Base-by-base conservation (phyloP, 2,888 invertebrate species). In the Eristalinus aeneus region DNA sequence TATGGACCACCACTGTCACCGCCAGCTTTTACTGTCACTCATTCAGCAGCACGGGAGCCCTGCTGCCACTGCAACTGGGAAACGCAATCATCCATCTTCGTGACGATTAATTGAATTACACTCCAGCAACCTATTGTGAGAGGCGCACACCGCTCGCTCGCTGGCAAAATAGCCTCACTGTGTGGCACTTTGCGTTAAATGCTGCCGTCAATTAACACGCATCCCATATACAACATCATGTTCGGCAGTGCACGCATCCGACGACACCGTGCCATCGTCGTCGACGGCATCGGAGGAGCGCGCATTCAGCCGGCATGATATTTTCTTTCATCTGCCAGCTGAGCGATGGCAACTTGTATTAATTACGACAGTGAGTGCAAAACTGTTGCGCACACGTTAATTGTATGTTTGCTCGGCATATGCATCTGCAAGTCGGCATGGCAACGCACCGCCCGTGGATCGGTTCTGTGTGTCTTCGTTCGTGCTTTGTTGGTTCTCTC, bases 31-130 rank as follows among this genome's bases (percentile, higher is more conserved):
- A 81, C 58, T 81, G 80, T 71, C 71, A 65, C 56, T 76, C 80
- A 69, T 76, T 76, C 53, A 76, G 81, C 67, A 31, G 53, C 56
- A 54, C 54, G 46, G 46, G 31, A 75, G 61, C 67, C 53, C 46
- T 65, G 78, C 39, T 53, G 67, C 63, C 63, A 67, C 20, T 73
- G 75, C 77, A 69, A 34, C 71, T 77, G 67, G 82, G 78, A 78
- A 86, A 71, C 60, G 86, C 71, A 86, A 75, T 69, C 71, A 82
- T 86, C 86, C 82, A 71, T 86, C 86, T 82, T 86, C 77, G 58
- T 74, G 82, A 69, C 86, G 86, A 82, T 86, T 86, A 86, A 86
- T 82, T 86, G 86, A 86, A 86, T 86, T 86, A 86, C 86, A 86
- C 86, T 86, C 78, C 46, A 27, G 77, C 82, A 82, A 77, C 77